Conservation (phyloP, 2,113 vertebrate genomes). For the Erinaceus europaeus region DNA sequence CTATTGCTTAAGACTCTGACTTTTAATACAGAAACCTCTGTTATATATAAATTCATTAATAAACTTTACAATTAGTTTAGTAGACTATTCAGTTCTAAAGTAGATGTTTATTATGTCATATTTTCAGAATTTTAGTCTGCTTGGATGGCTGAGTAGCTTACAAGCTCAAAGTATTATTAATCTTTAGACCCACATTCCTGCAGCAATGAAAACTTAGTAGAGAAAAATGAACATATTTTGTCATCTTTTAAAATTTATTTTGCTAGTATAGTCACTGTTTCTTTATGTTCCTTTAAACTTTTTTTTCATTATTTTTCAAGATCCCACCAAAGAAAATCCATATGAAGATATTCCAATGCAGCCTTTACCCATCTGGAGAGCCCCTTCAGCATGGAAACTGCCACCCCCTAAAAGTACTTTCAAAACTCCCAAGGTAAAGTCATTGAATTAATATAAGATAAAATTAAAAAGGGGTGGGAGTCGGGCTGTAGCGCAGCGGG, state of each 20-base stretch:
- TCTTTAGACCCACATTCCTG: not conserved
- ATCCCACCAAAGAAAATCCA: constrained; percentile 85
- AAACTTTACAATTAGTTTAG: not conserved
- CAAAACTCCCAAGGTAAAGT: constrained; percentile 81
- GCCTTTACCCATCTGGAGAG: constrained; percentile 86
- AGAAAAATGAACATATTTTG: not conserved
- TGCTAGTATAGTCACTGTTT: not conserved
- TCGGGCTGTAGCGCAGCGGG: too few species aligned
- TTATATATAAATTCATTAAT: not conserved
- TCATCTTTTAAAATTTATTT: not conserved
- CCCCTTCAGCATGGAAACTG: constrained; percentile 84
- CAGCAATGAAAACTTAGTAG: not conserved
- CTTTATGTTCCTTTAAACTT: not conserved
- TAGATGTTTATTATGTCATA: not conserved
- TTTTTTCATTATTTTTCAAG: constrained; percentile 68
- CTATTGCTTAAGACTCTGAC: constrained; percentile 23
- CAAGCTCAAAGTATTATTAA: not conserved
- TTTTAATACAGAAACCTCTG: constrained; percentile 15
- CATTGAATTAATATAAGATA: not conserved
- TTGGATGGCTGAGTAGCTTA: not conserved
- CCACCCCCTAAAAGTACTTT: constrained; percentile 80
- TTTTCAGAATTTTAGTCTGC: constrained; percentile 29
- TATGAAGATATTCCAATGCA: constrained; percentile 91
- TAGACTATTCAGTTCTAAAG: constrained; percentile 27
- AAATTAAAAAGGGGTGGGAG: too few species aligned